A percentile compares a stretch with the other conserved stretches of the same genome.
Evolutionary conservation across 2,888 invertebrate genomes (phyloP).

Genomic region (Dicycla oo): DNA sequence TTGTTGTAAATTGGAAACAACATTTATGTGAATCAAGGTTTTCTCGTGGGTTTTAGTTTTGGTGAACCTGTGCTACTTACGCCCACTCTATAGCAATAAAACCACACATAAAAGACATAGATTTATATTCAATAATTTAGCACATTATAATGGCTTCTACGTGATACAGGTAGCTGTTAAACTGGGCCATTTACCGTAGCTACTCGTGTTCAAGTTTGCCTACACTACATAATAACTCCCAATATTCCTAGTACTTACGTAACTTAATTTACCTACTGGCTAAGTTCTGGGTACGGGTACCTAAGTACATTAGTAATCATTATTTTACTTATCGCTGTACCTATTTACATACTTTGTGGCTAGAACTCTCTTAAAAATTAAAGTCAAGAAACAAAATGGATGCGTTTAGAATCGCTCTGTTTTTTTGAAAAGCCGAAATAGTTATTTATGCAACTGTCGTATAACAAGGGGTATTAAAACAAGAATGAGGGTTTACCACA

Average conservation of each 20-base stretch:
- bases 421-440: too few relatives aligned
- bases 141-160: conserved; percentile 32
- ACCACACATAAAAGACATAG: conserved; percentile 32
- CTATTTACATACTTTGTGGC: too few relatives aligned
- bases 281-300: neutral
- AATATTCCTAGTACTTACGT: neutral
- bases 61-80: conserved; percentile 45
- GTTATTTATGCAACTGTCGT: too few relatives aligned
- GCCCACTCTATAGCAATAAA: conserved; percentile 50
- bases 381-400: too few relatives aligned
- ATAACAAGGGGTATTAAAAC: too few relatives aligned
- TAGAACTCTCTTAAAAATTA: too few relatives aligned
- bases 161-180: conserved; percentile 15
- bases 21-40: conserved; percentile 61
- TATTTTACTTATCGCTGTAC: neutral
- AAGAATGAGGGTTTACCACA: too few relatives aligned
- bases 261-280: neutral
- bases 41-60: conserved; percentile 62
- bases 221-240: too few relatives aligned
- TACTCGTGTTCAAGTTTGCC: conserved; percentile 1
- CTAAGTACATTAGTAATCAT: neutral
- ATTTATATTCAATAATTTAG: conserved; percentile 34
- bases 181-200: conserved; percentile 21
- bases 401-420: too few relatives aligned
- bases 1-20: conserved; percentile 39